These are phyloP conservation scores for Eurystomus glaucurus DNA, from an alignment of 2,797 vertebrate species.

Conservation along the genomic window DNA sequence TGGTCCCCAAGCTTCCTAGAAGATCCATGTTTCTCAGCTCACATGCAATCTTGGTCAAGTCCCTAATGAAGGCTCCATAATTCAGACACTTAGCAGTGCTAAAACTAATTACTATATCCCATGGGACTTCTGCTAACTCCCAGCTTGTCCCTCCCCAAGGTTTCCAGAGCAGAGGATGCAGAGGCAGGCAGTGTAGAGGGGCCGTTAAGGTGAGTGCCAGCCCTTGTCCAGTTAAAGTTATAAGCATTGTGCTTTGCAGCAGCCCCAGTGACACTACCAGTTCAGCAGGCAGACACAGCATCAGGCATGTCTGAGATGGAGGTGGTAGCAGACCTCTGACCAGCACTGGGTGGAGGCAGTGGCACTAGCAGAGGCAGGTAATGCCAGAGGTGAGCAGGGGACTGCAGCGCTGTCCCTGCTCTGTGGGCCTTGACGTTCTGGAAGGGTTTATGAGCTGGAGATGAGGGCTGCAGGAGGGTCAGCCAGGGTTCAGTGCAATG, in stretches of 20 bases:
- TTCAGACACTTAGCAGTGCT: neutral
- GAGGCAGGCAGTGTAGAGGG: neutral
- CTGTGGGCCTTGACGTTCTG: neutral
- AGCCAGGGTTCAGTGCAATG: neutral
- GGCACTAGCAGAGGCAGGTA: neutral
- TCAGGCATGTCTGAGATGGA: fast-evolving
- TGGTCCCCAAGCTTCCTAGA: neutral
- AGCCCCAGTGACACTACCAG: neutral
- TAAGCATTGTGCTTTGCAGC: neutral
- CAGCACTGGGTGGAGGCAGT: neutral
- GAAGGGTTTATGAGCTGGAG: constrained; percentile 21
- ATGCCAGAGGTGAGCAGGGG: neutral
- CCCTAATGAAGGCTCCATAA: neutral
- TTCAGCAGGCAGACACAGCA: fast-evolving
- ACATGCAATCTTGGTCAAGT: neutral
- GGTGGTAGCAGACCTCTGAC: neutral
- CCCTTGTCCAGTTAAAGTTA: neutral
- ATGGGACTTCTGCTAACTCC: neutral
- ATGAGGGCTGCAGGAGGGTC: neutral
- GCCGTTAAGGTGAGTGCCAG: neutral
- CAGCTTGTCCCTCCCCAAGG: neutral
- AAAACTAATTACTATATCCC: neutral
- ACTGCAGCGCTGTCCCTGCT: neutral
- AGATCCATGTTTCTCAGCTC: neutral
- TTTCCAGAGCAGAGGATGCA: neutral